Conservation (phyloP, 2,113 vertebrate species). For the Melanotaenia duboulayi region DNA sequence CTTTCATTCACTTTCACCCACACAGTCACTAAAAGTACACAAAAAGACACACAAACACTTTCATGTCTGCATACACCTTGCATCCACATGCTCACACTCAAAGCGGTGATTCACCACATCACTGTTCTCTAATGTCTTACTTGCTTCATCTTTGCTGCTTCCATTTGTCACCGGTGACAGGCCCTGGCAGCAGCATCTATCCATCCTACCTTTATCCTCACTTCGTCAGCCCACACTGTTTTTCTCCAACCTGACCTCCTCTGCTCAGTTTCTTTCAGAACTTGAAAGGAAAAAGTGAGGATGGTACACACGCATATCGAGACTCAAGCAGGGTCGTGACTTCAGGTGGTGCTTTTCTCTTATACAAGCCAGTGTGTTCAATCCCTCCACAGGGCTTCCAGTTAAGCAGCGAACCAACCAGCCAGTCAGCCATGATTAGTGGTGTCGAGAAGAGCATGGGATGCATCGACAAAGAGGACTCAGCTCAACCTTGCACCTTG, state of each 20-base stretch:
- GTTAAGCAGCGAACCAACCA: constrained; percentile 20
- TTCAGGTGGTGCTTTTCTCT: background rate
- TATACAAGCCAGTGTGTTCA: constrained; percentile 23
- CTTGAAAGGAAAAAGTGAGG: constrained; percentile 33
- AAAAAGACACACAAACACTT: constrained; percentile 29
- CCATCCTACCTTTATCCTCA: constrained; percentile 70
- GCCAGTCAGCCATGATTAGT: constrained; percentile 33
- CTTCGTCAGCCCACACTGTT: constrained; percentile 56
- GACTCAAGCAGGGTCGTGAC: constrained; percentile 40
- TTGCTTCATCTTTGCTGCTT: constrained; percentile 78
- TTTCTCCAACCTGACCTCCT: constrained; percentile 29
- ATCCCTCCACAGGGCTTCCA: constrained; percentile 40
- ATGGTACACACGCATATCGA: constrained; percentile 20
- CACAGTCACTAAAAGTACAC: constrained; percentile 42
- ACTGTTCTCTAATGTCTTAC: constrained; percentile 81
- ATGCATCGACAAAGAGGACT: constrained; percentile 45
- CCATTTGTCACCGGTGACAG: constrained; percentile 81
- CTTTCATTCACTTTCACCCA: constrained; percentile 54
- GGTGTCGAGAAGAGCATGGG: constrained; percentile 14
- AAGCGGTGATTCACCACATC: constrained; percentile 70
- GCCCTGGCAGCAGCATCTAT: constrained; percentile 75
- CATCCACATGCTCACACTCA: constrained; percentile 38
- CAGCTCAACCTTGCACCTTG: constrained; percentile 35
- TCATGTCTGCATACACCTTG: constrained; percentile 20
- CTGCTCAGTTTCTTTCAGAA: constrained; percentile 26